A percentile compares a stretch with the other conserved stretches of the same genome.
Conservation (phyloP, 2,888 invertebrate species). For the Ochropleura leucogaster region DNA sequence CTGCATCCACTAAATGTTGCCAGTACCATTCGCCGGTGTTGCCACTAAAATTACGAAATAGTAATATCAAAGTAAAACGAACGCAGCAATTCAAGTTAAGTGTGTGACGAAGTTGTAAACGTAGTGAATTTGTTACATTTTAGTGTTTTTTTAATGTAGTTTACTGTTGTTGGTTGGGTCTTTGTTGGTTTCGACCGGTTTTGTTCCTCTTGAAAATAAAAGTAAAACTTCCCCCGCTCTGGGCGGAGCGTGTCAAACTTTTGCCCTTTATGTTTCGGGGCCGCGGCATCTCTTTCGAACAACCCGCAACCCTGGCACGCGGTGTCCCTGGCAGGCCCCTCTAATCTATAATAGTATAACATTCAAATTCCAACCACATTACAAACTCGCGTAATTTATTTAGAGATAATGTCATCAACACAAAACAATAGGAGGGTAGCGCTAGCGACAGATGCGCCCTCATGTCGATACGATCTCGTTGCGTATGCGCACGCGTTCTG, state of each 20-base stretch:
- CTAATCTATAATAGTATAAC: neutral
- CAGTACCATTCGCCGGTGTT: constrained; percentile 5
- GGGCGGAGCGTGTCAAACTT: too few species aligned
- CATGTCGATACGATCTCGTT: constrained; percentile 64
- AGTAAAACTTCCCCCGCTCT: too few species aligned
- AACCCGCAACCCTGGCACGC: too few species aligned
- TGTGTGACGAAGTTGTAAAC: constrained; percentile 39
- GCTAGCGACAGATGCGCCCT: constrained; percentile 78
- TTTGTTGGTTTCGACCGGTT: constrained; percentile 16
- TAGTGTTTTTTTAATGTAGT: constrained; percentile 11
- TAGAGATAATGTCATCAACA: constrained; percentile 61
- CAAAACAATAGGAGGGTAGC: constrained; percentile 60
- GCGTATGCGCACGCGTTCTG: constrained; percentile 73
- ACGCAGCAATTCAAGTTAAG: constrained; percentile 11
- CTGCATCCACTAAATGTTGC: constrained; percentile 35
- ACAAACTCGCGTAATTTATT: constrained; percentile 48
- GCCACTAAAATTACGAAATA: constrained; percentile 19
- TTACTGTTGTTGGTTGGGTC: constrained; percentile 28
- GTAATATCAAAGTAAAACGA: constrained; percentile 31
- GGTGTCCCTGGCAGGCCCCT: too few species aligned
- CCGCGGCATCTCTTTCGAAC: too few species aligned
- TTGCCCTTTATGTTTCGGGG: too few species aligned
- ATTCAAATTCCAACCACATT: constrained; percentile 37
- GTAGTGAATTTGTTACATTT: constrained; percentile 34
- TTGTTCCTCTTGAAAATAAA: too few species aligned